Evolutionary conservation across 2,797 vertebrate species (phyloP), one percentile per base, ranked within the genome.

Genomic region (Oryzias dopingdopingensis): DNA sequence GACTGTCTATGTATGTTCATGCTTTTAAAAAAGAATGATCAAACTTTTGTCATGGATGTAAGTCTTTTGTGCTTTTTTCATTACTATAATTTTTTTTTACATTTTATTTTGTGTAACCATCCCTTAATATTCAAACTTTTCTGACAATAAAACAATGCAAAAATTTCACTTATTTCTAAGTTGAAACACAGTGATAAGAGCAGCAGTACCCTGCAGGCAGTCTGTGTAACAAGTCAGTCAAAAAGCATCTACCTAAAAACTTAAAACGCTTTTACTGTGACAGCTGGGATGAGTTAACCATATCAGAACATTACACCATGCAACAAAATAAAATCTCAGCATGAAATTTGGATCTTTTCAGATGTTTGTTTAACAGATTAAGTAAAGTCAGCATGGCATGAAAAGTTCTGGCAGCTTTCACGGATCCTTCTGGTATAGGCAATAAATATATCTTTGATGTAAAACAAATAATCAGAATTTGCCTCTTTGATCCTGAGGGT

Each of bases 371-470:
- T 14, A 17, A 29, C 23, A 52, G 37, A 14, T 18, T 0, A 3
- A 46, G 37, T 16, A 16, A 29, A 18, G 16, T 16, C 5, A 0
- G 17, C 44, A 42, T 56, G 12, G 23, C 0, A 0, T 43, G 4
- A 46, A 16, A n/a, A 14, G 15, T 49, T 53, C 52, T 22, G 24
- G 24, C 49, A 63, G 62, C 59, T 32, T 45, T 20, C 17, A 52
- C 59, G 45, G 56, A 61, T 65, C 22, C 10, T 13, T 43, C 4
- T 42, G 14, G 14, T 42, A 52, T 32, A 20, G 8, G 14, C 44
- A 6, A 2, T 26, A 37, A 49, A 45, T 17, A 37, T 37, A 12
- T 37, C 32, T 37, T 37, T 18, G 18, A 18, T 8, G 43, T 17
- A 45, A 18, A 45, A 45, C 42, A 42, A 42, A n/a, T n/a, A 15